phyloP scores from a whole-genome alignment of 2,888 invertebrate species.

The Callinectes sapidus region DNA sequence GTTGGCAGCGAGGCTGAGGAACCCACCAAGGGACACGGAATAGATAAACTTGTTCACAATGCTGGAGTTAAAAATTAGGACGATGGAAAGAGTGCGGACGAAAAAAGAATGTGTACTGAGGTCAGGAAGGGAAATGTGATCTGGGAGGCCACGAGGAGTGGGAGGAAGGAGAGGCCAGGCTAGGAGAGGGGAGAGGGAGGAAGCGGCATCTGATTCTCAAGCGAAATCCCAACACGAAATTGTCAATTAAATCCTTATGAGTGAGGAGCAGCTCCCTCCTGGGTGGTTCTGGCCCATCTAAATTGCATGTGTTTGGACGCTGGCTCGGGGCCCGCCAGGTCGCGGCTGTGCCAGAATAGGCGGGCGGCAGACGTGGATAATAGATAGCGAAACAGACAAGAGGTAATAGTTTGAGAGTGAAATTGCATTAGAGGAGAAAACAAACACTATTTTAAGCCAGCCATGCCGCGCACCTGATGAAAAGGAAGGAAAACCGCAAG shows the following conservation, averaged over 20 bases:
- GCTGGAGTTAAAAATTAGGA: not conserved
- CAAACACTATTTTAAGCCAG: constrained; percentile 14
- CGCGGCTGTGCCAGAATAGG: constrained; percentile 35
- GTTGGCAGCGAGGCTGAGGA: not conserved
- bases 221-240: constrained; percentile 50
- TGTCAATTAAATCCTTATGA: constrained; percentile 64
- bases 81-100: not conserved
- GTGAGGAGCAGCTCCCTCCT: constrained; percentile 40
- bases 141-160: not conserved
- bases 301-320: constrained; percentile 59
- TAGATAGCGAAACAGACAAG: constrained; percentile 45
- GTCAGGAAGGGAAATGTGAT: constrained; percentile 29
- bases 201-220: constrained; percentile 2
- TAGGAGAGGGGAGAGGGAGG: not conserved
- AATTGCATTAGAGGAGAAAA: constrained; percentile 39
- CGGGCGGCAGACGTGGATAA: constrained; percentile 34
- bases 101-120: not conserved
- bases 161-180: not conserved
- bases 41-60: not conserved
- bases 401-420: constrained; percentile 25
- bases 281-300: constrained; percentile 51
- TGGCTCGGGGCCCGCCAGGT: constrained; percentile 15
- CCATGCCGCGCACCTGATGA: not conserved
- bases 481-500: constrained; percentile 19
- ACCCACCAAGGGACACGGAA: not conserved